Evolutionary conservation across 2,888 invertebrate genomes (phyloP).

Genomic region (Glyphotaelius pellucidus): DNA sequence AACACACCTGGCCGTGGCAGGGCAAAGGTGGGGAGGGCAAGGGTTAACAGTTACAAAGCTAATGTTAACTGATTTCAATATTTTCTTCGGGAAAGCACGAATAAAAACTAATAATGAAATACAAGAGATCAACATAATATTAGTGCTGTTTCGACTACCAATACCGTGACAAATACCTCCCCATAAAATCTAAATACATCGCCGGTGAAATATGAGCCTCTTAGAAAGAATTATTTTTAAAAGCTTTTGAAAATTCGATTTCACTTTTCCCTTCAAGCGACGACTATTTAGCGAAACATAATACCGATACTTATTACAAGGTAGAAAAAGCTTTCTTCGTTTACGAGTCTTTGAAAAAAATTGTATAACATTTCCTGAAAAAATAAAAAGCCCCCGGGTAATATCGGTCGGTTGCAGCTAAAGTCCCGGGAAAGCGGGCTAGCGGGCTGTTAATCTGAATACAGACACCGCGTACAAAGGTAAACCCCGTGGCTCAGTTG

Average conservation of each 20-base stretch:
- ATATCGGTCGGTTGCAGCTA: constrained; percentile 28
- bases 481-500: neutral
- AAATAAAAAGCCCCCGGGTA: constrained; percentile 26
- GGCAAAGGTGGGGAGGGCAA: neutral
- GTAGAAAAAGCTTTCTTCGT: constrained; percentile 27
- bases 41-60: neutral
- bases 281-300: constrained; percentile 17
- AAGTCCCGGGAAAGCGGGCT: constrained; percentile 7
- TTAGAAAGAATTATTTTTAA: neutral
- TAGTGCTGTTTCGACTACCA: neutral
- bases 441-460: constrained; percentile 52
- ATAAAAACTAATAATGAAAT: neutral
- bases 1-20: constrained; percentile 48
- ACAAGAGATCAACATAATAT: neutral
- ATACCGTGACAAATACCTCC: neutral
- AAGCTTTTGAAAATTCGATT: constrained; percentile 32
- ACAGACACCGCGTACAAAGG: constrained; percentile 19
- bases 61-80: constrained; percentile 49
- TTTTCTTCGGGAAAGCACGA: neutral
- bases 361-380: neutral
- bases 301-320: neutral
- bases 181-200: neutral
- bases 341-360: constrained; percentile 36
- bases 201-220: neutral
- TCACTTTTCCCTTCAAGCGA: neutral